Evolutionary conservation across 2,888 invertebrate species (phyloP).

Genomic region (Xestobium rufovillosum): DNA sequence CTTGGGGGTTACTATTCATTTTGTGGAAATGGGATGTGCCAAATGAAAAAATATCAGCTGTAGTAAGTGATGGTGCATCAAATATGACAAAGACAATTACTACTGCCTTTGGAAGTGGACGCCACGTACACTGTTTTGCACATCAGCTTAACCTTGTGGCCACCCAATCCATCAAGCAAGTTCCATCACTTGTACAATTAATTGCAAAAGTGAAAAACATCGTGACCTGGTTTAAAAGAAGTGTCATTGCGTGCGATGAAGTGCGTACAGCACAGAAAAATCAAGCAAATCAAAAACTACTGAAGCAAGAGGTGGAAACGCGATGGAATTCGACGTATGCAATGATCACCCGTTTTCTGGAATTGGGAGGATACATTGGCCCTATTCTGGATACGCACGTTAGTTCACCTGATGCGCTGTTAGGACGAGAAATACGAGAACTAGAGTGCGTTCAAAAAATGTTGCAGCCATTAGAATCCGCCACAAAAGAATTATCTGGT

Average conservation of each 20-base stretch:
- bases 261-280: too few species aligned
- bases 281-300: too few species aligned
- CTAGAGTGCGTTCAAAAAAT: constrained; percentile 25
- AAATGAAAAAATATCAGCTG: background rate
- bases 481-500: constrained; percentile 30
- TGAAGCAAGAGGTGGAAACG: constrained; percentile 28
- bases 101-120: background rate
- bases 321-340: constrained; percentile 29
- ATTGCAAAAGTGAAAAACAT: too few species aligned
- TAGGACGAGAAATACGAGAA: constrained; percentile 24
- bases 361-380: constrained; percentile 24
- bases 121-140: constrained; percentile 1
- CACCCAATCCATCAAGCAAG: background rate
- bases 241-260: too few species aligned
- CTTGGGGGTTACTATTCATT: too few species aligned
- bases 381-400: constrained; percentile 28
- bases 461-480: constrained; percentile 28
- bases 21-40: too few species aligned
- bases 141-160: constrained; percentile 2
- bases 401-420: constrained; percentile 29
- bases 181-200: too few species aligned
- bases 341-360: constrained; percentile 31
- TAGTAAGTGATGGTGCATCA: background rate
- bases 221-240: too few species aligned
- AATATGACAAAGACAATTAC: background rate